A percentile compares a stretch with the other conserved stretches of the same genome.
Conservation (phyloP, 2,888 invertebrate genomes). For the Galeopsomyia nigrocyanea region DNA sequence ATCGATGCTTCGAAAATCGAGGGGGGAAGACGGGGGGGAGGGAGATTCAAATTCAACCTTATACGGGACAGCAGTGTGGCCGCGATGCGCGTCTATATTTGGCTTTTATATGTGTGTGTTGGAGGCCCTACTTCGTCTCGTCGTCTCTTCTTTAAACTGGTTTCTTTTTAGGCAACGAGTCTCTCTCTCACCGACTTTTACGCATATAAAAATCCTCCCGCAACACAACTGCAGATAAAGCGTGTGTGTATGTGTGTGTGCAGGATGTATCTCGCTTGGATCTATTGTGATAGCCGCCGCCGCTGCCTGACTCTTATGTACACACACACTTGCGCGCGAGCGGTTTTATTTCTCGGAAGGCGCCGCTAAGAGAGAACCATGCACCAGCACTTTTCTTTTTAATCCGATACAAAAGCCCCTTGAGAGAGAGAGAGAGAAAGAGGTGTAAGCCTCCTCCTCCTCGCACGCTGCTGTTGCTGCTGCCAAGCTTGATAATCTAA, state of each 20-base stretch:
- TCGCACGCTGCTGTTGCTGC: too few species aligned
- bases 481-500: too few species aligned
- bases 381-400: too few species aligned
- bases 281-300: constrained; percentile 26
- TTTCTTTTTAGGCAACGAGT: background rate
- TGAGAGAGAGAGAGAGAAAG: too few species aligned
- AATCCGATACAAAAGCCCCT: too few species aligned
- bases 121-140: too few species aligned
- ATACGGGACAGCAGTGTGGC: constrained; percentile 38
- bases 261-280: constrained; percentile 8
- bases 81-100: constrained; percentile 41
- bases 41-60: constrained; percentile 45
- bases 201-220: background rate
- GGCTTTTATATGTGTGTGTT: background rate
- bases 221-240: background rate
- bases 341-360: too few species aligned
- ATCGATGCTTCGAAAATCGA: constrained; percentile 40
- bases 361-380: too few species aligned
- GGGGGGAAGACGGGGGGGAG: constrained; percentile 7
- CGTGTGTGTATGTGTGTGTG: background rate
- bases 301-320: background rate
- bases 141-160: too few species aligned
- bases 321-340: too few species aligned
- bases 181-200: constrained; percentile 7
- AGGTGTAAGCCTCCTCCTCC: too few species aligned